A percentile compares a stretch with the other conserved stretches of the same genome.
Evolutionary conservation across 2,797 vertebrate species (phyloP).

Genomic region (Darevskia mixta): DNA sequence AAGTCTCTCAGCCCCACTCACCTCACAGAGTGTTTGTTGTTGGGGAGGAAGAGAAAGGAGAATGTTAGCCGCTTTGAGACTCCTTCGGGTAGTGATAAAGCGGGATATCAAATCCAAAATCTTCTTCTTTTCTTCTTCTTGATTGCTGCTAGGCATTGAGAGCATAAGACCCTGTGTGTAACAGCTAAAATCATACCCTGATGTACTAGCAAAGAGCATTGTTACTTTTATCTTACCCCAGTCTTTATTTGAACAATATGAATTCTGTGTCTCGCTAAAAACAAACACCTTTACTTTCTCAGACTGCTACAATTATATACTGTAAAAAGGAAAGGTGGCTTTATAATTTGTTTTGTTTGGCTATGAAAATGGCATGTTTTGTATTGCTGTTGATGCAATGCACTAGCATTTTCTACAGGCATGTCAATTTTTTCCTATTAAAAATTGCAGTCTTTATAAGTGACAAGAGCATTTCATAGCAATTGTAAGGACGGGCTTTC

Average conservation of each 20-base stretch:
- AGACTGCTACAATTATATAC: not conserved
- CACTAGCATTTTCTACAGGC: conserved; percentile 33
- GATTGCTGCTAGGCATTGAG: no score
- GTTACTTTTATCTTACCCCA: not conserved
- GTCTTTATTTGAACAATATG: not conserved
- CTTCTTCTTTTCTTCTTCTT: no score
- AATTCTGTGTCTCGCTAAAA: not conserved
- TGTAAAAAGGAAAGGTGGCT: not conserved
- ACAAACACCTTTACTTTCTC: not conserved
- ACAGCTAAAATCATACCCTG: not conserved
- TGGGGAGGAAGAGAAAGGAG: no score
- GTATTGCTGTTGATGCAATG: not conserved
- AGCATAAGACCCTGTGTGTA: no score
- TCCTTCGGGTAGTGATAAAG: no score
- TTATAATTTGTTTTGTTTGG: not conserved
- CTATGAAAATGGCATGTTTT: not conserved
- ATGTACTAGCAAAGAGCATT: not conserved
- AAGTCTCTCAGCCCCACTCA: no score
- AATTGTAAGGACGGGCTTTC: conserved; percentile 53
- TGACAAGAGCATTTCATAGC: conserved; percentile 50
- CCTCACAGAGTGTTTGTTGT: no score
- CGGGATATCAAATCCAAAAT: no score
- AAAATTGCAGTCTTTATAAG: conserved; percentile 56
- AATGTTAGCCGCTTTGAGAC: no score
- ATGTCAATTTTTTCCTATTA: conserved; percentile 47